Evolutionary conservation across 2,888 invertebrate species (phyloP), one percentile per base, ranked within the genome.

Genomic region (Agapetus fuscipes): DNA sequence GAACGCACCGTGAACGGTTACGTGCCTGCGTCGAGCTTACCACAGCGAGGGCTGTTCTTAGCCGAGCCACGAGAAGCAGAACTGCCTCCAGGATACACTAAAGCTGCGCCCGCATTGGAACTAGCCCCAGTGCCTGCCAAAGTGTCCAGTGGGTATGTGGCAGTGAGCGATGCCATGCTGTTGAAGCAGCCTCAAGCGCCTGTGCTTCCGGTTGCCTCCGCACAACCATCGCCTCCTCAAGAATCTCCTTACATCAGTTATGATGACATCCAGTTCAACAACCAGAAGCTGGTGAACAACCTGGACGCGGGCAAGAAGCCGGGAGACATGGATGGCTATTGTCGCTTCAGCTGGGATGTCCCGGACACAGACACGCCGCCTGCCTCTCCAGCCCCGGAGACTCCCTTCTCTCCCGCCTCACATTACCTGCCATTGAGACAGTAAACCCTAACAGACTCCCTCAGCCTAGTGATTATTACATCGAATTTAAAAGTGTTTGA

Each of bases 261-360:
- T 17, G 32, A 42, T 9, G 34, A 43, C 14, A 14, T 20, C 7
- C 39, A 30, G 39, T 35, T 34, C 17, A 14, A 16, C 11, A n/a
- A 29, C 0, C 14, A 13, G 12, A 17, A n/a, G 17, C 11, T 10
- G 10, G 26, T 24, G 13, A 17, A 15, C 29, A 39, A 10, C 17
- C n/a, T 27, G 16, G n/a, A n/a, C n/a, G 59, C 16, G 52, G 56
- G 13, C 66, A 67, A 68, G 63, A 67, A 68, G 17, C 68, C 68
- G 4, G 67, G 67, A 44, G 20, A 20, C 20, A 9, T 20, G 20
- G 20, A 4, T 4, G 9, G 20, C 20, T 70, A 70, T 48, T 69
- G 69, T 51, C 61, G 68, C 13, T 69, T 70, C 53, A 69, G 69
- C 2, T 68, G 68, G 69, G 67, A 66, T 54, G 64, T 61, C n/a